These are phyloP conservation scores for Macaria liturata DNA, from an alignment of 2,888 invertebrate species.

Conservation along the genomic window DNA sequence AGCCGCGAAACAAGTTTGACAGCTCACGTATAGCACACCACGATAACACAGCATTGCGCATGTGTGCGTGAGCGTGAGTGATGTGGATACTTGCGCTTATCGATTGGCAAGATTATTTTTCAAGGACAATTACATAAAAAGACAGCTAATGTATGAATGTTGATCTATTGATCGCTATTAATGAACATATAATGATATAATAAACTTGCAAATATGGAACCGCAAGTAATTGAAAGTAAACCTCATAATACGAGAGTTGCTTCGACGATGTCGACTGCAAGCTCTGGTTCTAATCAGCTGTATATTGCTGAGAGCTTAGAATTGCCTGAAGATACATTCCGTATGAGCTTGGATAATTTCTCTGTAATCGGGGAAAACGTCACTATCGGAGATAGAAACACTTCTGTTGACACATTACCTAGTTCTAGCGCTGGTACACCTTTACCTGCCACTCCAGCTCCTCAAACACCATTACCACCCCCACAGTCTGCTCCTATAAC, in stretches of 20 bases:
- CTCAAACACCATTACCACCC: constrained; percentile 37
- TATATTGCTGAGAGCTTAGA: constrained; percentile 63
- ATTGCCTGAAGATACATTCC: constrained; percentile 70
- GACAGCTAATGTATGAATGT: constrained; percentile 37
- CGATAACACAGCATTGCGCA: constrained; percentile 47
- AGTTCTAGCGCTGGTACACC: constrained; percentile 41
- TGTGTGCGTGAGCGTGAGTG: constrained; percentile 67
- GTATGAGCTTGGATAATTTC: constrained; percentile 66
- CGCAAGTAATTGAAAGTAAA: constrained; percentile 46
- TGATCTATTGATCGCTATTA: constrained; percentile 36
- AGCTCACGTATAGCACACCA: constrained; percentile 66
- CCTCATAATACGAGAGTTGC: constrained; percentile 40
- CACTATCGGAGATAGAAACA: constrained; percentile 57
- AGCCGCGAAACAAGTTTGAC: constrained; percentile 78
- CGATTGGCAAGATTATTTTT: constrained; percentile 77
- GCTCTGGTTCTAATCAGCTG: constrained; percentile 60
- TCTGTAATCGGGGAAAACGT: constrained; percentile 72
- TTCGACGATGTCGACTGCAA: constrained; percentile 40
- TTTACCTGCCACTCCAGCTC: constrained; percentile 38
- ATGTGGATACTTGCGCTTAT: constrained; percentile 78
- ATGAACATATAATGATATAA: constrained; percentile 1
- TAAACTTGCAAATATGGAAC: constrained; percentile 49
- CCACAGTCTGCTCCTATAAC: constrained; percentile 48
- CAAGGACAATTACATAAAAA: constrained; percentile 58
- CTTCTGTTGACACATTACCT: constrained; percentile 50